phyloP scores from a whole-genome alignment of 2,113 vertebrate species.

The Colaptes auratus region DNA sequence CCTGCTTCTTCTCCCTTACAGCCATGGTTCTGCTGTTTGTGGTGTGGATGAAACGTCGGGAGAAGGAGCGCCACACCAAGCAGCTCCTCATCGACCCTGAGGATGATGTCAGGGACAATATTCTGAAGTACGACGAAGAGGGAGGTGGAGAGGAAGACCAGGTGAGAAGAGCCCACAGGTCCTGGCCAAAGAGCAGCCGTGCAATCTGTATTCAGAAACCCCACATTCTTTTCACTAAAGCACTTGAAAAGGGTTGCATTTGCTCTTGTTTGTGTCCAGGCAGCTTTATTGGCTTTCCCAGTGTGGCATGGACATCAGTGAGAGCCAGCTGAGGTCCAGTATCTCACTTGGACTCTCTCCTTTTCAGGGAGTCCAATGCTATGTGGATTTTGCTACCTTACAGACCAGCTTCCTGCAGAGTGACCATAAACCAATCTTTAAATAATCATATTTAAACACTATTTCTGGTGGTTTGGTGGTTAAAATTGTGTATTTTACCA shows the following conservation, averaged over 20 bases:
- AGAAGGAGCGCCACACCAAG: slow-evolving; percentile 93
- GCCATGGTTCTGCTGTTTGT: slow-evolving; percentile 94
- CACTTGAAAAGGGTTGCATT: background rate
- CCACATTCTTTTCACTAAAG: background rate
- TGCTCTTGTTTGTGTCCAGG: background rate
- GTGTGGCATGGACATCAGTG: rapidly evolving
- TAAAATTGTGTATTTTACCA: background rate
- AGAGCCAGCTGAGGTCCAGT: background rate
- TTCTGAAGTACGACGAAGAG: slow-evolving; percentile 95
- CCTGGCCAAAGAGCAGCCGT: background rate
- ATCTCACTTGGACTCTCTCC: background rate
- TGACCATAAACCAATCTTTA: background rate
- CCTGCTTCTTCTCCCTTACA: slow-evolving; percentile 17
- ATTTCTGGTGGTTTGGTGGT: background rate
- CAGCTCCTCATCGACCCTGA: slow-evolving; percentile 96
- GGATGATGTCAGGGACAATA: slow-evolving; percentile 95
- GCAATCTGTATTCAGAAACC: background rate
- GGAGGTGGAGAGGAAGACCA: slow-evolving; percentile 97
- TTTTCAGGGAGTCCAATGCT: background rate
- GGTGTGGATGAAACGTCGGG: slow-evolving; percentile 91
- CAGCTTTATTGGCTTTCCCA: background rate
- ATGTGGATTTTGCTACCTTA: background rate
- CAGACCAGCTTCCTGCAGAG: background rate
- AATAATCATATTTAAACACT: background rate
- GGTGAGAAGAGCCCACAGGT: slow-evolving; percentile 70